Percentiles rank a stretch among this genome's conserved stretches.
Evolutionary conservation across 2,113 vertebrate genomes (phyloP).

Genomic region (Solea senegalensis): DNA sequence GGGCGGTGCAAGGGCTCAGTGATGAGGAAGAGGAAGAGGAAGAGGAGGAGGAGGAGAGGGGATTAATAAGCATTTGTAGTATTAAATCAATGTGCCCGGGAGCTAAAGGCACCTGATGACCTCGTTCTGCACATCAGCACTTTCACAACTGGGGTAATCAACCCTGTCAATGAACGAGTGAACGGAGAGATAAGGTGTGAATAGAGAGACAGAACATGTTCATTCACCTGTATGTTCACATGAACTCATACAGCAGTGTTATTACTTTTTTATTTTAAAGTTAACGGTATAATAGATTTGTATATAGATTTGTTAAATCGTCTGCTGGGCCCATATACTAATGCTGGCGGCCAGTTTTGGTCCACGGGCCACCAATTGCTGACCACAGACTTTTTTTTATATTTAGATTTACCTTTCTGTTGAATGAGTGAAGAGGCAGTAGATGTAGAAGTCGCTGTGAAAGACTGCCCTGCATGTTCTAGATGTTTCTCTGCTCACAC

Average conservation of each 20-base stretch:
- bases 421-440: too few relatives aligned
- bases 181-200: slow-evolving; percentile 29
- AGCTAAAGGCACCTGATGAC: slow-evolving; percentile 76
- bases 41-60: slow-evolving; percentile 43
- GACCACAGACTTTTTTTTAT: too few relatives aligned
- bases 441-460: too few relatives aligned
- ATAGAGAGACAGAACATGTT: slow-evolving; percentile 33
- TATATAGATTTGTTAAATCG: too few relatives aligned
- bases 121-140: slow-evolving; percentile 80
- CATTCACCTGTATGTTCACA: slow-evolving; percentile 23
- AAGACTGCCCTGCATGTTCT: too few relatives aligned
- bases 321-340: too few relatives aligned
- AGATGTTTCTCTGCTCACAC: too few relatives aligned
- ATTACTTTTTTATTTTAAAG: too few relatives aligned
- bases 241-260: not conserved
- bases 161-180: slow-evolving; percentile 65
- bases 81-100: slow-evolving; percentile 78
- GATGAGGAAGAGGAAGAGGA: slow-evolving; percentile 42
- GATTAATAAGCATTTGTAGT: slow-evolving; percentile 79
- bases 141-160: slow-evolving; percentile 72
- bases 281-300: too few relatives aligned
- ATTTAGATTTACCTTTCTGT: too few relatives aligned
- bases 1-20: slow-evolving; percentile 52
- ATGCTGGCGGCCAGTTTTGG: too few relatives aligned
- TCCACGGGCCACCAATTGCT: too few relatives aligned